phyloP scores from a whole-genome alignment of 53 echinoderm and acorn worm genomes.

The Hippasteria phrygiana region DNA sequence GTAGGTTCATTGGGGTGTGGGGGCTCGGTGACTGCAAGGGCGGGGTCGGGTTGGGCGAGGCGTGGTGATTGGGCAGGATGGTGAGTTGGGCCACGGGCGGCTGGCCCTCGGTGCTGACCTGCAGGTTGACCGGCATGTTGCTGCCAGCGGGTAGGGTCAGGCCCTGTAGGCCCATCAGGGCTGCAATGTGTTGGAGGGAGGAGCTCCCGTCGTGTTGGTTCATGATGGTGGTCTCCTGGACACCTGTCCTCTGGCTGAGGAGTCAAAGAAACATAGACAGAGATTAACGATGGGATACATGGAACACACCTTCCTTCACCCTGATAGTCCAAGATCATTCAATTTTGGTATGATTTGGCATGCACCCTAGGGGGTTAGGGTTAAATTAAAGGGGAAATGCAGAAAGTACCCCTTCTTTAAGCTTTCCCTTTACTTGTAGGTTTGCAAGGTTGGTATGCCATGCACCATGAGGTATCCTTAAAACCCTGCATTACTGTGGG shows the following conservation, averaged over 20 bases:
- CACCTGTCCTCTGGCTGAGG: slow-evolving; percentile 44
- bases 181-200: slow-evolving; percentile 71
- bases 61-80: slow-evolving; percentile 23
- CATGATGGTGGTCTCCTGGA: slow-evolving; percentile 58
- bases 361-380: no score
- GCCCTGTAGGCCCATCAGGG: slow-evolving; percentile 67
- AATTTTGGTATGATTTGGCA: no score
- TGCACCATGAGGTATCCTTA: no score
- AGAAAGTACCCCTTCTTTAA: no score
- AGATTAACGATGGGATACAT: not conserved
- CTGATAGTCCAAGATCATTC: no score
- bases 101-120: slow-evolving; percentile 46
- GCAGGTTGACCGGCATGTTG: slow-evolving; percentile 50
- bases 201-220: slow-evolving; percentile 54
- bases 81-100: slow-evolving; percentile 5
- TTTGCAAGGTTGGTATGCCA: no score
- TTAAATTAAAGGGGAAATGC: no score
- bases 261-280: not conserved
- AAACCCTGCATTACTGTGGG: no score
- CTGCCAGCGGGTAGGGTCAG: slow-evolving; percentile 22
- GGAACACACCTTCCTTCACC: no score
- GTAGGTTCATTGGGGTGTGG: slow-evolving; percentile 30
- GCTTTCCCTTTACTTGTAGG: no score
- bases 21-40: slow-evolving; percentile 43
- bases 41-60: slow-evolving; percentile 58